phyloP scores from a whole-genome alignment of 2,113 vertebrate species.

The Butastur rufipennis region DNA sequence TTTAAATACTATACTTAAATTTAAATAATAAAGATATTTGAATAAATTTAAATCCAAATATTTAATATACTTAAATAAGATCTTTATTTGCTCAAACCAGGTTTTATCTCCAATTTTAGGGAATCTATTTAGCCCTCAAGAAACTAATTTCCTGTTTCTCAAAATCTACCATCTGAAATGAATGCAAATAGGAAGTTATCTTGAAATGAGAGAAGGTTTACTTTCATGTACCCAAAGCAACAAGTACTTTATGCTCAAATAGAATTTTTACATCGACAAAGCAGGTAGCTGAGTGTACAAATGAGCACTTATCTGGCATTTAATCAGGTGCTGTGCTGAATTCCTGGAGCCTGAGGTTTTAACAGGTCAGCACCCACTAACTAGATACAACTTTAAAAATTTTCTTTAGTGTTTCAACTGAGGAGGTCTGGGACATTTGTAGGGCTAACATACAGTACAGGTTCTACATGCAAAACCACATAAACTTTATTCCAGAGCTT shows the following conservation, averaged over 20 bases:
- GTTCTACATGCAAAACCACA: not conserved
- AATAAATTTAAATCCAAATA: slow-evolving; percentile 2
- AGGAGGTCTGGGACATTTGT: not conserved
- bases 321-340: not conserved
- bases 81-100: slow-evolving; percentile 3
- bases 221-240: not conserved
- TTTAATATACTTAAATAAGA: not conserved
- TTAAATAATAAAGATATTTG: not conserved
- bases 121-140: not conserved
- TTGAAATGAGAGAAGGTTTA: not conserved
- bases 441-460: not conserved
- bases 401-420: not conserved
- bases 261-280: not conserved
- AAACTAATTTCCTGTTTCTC: not conserved
- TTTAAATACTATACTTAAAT: not conserved
- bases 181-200: not conserved
- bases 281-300: not conserved
- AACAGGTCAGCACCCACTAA: not conserved
- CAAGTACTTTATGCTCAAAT: not conserved
- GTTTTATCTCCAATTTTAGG: slow-evolving; percentile 2
- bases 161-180: not conserved
- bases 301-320: not conserved
- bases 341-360: not conserved
- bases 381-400: not conserved
- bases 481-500: not conserved